Conservation (phyloP, 2,888 invertebrate species). For the Plebejus melissa region DNA sequence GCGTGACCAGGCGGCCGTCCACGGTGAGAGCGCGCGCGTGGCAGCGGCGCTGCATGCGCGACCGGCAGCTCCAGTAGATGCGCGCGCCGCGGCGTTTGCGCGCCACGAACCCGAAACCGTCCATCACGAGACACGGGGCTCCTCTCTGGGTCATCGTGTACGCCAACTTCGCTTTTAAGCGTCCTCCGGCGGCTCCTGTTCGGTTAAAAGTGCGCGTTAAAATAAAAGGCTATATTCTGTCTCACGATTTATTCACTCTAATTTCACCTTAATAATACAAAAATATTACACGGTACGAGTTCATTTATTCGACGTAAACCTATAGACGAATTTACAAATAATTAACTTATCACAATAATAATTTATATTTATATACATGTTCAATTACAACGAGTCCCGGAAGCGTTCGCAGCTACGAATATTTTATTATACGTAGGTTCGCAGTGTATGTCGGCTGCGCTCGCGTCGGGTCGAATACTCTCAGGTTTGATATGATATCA, state of each 20-base stretch:
- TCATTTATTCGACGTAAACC: neutral
- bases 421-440: no score
- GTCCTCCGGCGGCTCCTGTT: conserved; percentile 42
- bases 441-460: neutral
- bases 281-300: conserved; percentile 17
- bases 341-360: conserved; percentile 23
- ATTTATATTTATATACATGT: neutral
- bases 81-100: conserved; percentile 65
- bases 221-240: conserved; percentile 15
- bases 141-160: conserved; percentile 70
- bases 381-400: neutral
- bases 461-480: neutral
- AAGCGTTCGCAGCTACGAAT: neutral
- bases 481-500: conserved; percentile 16
- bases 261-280: conserved; percentile 24
- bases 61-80: conserved; percentile 70
- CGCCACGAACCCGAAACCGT: conserved; percentile 60
- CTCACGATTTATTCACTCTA: conserved; percentile 18
- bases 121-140: conserved; percentile 62
- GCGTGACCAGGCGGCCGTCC: conserved; percentile 54
- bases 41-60: conserved; percentile 54
- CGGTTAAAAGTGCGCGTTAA: conserved; percentile 2
- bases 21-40: conserved; percentile 61
- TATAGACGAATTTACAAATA: conserved; percentile 7
- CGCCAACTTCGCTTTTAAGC: conserved; percentile 46